Evolutionary conservation across 2,888 invertebrate species (phyloP), one percentile per base, ranked within the genome.

Genomic region (Fissipunctia ypsillon): DNA sequence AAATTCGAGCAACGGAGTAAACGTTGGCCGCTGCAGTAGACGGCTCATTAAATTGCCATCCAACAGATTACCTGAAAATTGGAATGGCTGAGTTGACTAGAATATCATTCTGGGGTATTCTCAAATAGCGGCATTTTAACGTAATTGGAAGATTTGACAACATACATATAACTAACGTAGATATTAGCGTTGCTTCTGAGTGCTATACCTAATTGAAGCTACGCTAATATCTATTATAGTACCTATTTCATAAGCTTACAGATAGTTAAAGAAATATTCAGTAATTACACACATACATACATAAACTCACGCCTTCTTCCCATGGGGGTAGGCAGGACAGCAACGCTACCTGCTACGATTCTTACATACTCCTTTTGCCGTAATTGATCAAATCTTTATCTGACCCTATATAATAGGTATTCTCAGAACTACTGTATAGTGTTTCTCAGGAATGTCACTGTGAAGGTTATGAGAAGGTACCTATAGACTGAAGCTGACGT

Each of bases 21-120:
- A 75, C 7, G 22, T 31, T 31, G 4, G 35, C 19, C 73, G 41
- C 48, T 59, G 59, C 75, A 73, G 81, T 9, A n/a, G 57, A 73
- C 16, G 52, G n/a, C 43, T 80, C 22, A 52, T 75, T 59, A 80
- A 73, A 73, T 73, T 43, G 10, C 14, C 74, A 43, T 28, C 80
- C 43, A 57, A 57, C 50, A 43, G 28, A 38, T 73, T 59, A 31
- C 35, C 9, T 52, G 38, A 12, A 80, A 73, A 59, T 52, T 59
- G 7, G 14, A 52, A 35, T 35, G 28, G 3, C 14, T 12, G 28
- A 25, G n/a, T 80, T 50, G 22, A 59, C 50, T 57, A 28, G 3
- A 80, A 43, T 25, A 35, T 73, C 2, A 25, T 25, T 52, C 45
- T 52, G 4, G 4, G 25, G 35, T 52, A 54, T 12, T 38, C 9